These are phyloP conservation scores for Netelia inedita DNA, from an alignment of 2,888 invertebrate species.

Conservation along the genomic window DNA sequence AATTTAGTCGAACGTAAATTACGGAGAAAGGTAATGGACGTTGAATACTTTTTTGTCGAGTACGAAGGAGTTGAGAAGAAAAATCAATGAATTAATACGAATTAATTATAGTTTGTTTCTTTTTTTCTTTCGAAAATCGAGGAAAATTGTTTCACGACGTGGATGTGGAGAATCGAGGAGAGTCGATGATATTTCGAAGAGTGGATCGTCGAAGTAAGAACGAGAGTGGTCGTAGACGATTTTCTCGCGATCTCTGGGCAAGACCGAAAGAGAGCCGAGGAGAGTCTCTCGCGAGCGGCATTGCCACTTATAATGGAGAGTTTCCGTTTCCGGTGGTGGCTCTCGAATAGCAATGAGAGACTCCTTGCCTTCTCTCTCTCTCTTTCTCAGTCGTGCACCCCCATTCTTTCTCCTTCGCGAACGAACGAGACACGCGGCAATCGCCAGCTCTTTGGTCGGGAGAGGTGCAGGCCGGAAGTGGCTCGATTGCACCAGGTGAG, in stretches of 20 bases:
- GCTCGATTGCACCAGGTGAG: constrained; percentile 69
- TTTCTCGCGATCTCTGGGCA: constrained; percentile 72
- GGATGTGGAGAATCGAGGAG: constrained; percentile 7
- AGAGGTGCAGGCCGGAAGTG: constrained; percentile 69
- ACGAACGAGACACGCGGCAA: constrained; percentile 53
- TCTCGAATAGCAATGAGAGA: constrained; percentile 80
- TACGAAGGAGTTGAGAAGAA: background rate
- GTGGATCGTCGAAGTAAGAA: constrained; percentile 25
- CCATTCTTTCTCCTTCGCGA: constrained; percentile 42
- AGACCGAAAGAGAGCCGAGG: constrained; percentile 68
- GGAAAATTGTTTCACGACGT: no score
- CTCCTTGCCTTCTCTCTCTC: constrained; percentile 61
- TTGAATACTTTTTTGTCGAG: background rate
- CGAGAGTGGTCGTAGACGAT: constrained; percentile 60
- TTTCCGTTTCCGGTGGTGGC: constrained; percentile 81
- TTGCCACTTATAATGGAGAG: constrained; percentile 76
- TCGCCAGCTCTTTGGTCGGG: constrained; percentile 55
- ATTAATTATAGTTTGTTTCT: background rate
- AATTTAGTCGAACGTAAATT: constrained; percentile 15
- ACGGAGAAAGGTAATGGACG: constrained; percentile 4
- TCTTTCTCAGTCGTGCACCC: constrained; percentile 37
- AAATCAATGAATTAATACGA: background rate
- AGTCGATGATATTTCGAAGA: constrained; percentile 45
- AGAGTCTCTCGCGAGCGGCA: constrained; percentile 33
- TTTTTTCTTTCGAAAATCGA: no score